A percentile compares a stretch with the other conserved stretches of the same genome.
These are phyloP conservation scores for Suillia variegata DNA, from an alignment of 2,888 invertebrate species.

Conservation along the genomic window DNA sequence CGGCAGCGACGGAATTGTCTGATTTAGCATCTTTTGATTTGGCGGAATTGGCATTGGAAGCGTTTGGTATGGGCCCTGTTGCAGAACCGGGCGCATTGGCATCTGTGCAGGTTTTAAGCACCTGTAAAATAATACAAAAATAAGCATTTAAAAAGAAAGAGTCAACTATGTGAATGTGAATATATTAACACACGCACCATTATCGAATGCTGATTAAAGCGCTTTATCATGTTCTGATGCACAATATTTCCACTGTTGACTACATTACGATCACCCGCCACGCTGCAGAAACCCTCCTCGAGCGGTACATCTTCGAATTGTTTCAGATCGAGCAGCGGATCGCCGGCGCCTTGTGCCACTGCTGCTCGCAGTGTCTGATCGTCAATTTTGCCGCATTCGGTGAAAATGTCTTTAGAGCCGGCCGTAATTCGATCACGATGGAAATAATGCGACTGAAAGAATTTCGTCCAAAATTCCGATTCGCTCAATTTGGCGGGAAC, in stretches of 20 bases:
- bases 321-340: constrained; percentile 84
- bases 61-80: constrained; percentile 22
- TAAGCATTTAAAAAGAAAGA: background rate
- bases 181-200: constrained; percentile 71
- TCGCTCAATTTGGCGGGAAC: constrained; percentile 95
- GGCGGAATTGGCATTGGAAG: constrained; percentile 41
- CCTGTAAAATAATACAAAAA: constrained; percentile 57
- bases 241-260: constrained; percentile 69
- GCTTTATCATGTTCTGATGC: constrained; percentile 90
- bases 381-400: constrained; percentile 96
- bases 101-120: constrained; percentile 70
- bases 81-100: constrained; percentile 31
- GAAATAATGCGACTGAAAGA: constrained; percentile 99
- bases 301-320: constrained; percentile 73
- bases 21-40: constrained; percentile 35
- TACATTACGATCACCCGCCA: constrained; percentile 53
- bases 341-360: constrained; percentile 77
- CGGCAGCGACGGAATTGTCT: constrained; percentile 27
- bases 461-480: constrained; percentile 98
- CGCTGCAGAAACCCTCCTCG: constrained; percentile 71
- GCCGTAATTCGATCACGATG: constrained; percentile 91
- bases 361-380: constrained; percentile 81
- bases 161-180: constrained; percentile 12
- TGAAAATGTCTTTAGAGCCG: constrained; percentile 93
- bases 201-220: constrained; percentile 97